phyloP scores from a whole-genome alignment of 2,797 vertebrate genomes.

The Chloroceryle inda region DNA sequence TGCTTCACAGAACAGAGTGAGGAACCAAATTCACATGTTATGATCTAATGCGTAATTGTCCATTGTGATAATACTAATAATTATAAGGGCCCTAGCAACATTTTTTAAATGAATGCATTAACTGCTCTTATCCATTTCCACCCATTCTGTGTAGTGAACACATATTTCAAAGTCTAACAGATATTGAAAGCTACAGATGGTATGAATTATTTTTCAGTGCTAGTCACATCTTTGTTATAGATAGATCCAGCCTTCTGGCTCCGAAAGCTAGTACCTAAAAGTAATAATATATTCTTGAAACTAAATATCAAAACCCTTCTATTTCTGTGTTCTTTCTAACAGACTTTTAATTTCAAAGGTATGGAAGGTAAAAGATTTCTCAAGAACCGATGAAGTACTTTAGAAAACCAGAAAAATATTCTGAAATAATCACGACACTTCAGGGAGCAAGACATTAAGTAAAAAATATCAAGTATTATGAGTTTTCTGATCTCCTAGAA shows the following conservation, averaged over 20 bases:
- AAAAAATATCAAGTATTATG: neutral
- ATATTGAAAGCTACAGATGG: constrained; percentile 42
- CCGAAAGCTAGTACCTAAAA: neutral
- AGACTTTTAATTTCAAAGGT: neutral
- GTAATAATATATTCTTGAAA: neutral
- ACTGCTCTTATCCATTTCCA: neutral
- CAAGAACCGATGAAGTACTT: neutral
- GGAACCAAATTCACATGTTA: neutral
- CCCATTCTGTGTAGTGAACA: neutral
- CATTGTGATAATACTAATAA: neutral
- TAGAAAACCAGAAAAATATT: neutral
- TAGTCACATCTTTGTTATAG: constrained; percentile 26
- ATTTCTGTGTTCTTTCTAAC: neutral
- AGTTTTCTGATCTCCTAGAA: neutral
- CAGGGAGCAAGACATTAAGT: neutral
- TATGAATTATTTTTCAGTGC: constrained; percentile 42
- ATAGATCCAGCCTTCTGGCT: neutral
- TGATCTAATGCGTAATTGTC: neutral
- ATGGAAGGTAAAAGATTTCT: neutral
- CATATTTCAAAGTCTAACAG: neutral
- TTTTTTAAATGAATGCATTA: neutral
- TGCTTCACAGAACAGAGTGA: neutral
- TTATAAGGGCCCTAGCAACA: neutral
- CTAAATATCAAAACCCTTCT: neutral
- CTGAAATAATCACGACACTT: neutral